Evolutionary conservation across 2,113 vertebrate genomes (phyloP).

Genomic region (Neofelis nebulosa): DNA sequence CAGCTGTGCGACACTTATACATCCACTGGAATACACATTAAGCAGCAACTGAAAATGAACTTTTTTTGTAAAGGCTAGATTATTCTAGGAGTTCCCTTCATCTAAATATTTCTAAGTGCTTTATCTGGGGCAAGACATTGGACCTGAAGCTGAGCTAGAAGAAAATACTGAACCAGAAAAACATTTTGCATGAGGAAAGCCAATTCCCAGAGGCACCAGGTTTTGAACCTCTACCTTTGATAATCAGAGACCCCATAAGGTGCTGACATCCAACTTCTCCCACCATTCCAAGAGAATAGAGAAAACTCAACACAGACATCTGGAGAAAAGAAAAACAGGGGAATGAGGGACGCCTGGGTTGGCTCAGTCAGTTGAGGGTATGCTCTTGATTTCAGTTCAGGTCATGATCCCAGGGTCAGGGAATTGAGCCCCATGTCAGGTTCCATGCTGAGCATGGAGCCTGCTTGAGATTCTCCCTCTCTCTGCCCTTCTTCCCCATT

Average conservation of each 20-base stretch:
- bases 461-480: too few relatives aligned
- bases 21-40: not conserved
- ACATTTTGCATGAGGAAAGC: not conserved
- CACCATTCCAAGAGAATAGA: not conserved
- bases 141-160: not conserved
- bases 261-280: not conserved
- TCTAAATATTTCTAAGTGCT: not conserved
- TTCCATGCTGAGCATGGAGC: too few relatives aligned
- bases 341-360: not conserved
- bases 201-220: not conserved
- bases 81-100: constrained; percentile 2
- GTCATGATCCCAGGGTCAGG: too few relatives aligned
- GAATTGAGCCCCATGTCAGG: too few relatives aligned
- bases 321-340: not conserved
- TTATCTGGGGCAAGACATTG: not conserved
- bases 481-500: too few relatives aligned
- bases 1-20: not conserved
- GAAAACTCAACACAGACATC: not conserved
- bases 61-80: not conserved
- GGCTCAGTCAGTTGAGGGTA: too few relatives aligned
- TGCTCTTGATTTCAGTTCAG: too few relatives aligned
- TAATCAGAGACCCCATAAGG: not conserved
- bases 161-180: not conserved
- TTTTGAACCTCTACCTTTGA: not conserved
- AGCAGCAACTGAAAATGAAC: not conserved